Evolutionary conservation across 1,140 invertebrate genomes (phyloP).

Genomic region (Helicorthomorpha holstii): DNA sequence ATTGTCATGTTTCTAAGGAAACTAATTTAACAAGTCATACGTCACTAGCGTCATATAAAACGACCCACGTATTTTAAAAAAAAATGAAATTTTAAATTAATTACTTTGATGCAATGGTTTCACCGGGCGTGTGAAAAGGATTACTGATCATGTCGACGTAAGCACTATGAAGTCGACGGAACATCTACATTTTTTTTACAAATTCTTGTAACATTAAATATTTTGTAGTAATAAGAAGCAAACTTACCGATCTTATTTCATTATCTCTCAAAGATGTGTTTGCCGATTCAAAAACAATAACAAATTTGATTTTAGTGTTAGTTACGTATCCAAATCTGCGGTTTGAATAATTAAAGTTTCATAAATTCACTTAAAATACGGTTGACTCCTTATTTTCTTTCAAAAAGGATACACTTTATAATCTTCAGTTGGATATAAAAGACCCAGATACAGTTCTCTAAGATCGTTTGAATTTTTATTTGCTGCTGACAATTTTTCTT

Average conservation of each 20-base stretch:
- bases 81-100: too few species aligned
- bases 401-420: conserved; percentile 71
- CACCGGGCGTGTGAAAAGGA: conserved; percentile 82
- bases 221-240: not conserved
- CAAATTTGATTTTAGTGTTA: conserved; percentile 91
- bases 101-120: conserved; percentile 63
- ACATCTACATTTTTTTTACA: conserved; percentile 40
- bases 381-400: too few species aligned
- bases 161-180: conserved; percentile 70
- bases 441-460: conserved; percentile 75
- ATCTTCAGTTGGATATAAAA: conserved; percentile 86
- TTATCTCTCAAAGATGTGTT: conserved; percentile 77
- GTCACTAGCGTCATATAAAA: too few species aligned
- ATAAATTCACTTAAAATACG: too few species aligned
- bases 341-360: conserved; percentile 17
- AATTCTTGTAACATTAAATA: conserved; percentile 1
- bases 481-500: conserved; percentile 60
- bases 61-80: too few species aligned
- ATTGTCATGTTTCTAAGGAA: too few species aligned
- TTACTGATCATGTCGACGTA: conserved; percentile 87
- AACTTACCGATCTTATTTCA: conserved; percentile 72
- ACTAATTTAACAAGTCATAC: too few species aligned
- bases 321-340: conserved; percentile 88
- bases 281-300: conserved; percentile 80
- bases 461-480: conserved; percentile 39